Conservation (phyloP, 2,888 invertebrate genomes). For the Andrena haemorrhoa region DNA sequence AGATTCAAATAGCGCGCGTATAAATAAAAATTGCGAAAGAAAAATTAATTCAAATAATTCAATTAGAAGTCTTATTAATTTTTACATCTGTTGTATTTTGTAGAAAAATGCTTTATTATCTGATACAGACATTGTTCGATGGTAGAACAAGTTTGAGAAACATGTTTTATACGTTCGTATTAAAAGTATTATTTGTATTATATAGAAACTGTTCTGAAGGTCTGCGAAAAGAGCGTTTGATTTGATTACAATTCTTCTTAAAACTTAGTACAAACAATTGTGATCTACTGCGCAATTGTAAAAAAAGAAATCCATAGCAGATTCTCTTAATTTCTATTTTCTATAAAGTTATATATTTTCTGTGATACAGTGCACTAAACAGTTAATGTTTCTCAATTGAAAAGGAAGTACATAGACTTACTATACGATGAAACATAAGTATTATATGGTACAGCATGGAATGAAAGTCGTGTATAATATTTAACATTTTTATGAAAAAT, state of each 20-base stretch:
- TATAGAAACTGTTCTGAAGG: constrained; percentile 29
- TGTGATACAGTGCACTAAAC: not conserved
- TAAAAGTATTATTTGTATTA: constrained; percentile 27
- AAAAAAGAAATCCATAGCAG: not conserved
- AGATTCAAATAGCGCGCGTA: not conserved
- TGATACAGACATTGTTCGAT: constrained; percentile 34
- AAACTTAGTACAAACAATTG: constrained; percentile 51
- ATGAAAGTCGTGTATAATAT: constrained; percentile 5
- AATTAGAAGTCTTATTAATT: constrained; percentile 18
- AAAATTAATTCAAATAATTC: constrained; percentile 22
- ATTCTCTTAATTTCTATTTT: constrained; percentile 13
- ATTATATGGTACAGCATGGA: constrained; percentile 1
- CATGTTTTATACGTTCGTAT: constrained; percentile 23
- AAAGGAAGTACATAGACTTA: constrained; percentile 4
- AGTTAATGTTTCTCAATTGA: not conserved
- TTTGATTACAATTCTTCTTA: constrained; percentile 48
- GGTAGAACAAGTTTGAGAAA: constrained; percentile 30
- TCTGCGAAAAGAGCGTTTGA: constrained; percentile 29
- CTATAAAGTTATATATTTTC: constrained; percentile 33
- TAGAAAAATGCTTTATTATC: constrained; percentile 47
- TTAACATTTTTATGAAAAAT: not conserved
- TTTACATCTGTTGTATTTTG: constrained; percentile 30
- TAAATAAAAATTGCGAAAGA: constrained; percentile 11
- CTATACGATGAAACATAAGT: not conserved
- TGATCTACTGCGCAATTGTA: constrained; percentile 21